These are phyloP conservation scores for Cotesia vestalis DNA, from an alignment of 1,140 invertebrate species.

Conservation along the genomic window DNA sequence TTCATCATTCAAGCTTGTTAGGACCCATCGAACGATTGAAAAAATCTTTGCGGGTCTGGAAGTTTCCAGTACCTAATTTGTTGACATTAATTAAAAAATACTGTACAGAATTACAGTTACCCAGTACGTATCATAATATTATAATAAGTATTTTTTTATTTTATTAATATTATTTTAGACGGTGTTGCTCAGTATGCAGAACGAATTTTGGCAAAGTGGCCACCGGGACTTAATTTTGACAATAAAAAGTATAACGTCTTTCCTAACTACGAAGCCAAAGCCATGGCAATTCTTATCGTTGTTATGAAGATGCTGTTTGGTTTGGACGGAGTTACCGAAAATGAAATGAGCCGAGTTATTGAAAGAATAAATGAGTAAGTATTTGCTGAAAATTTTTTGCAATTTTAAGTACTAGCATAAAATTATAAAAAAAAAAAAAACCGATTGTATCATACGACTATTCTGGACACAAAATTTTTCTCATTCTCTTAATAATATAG, in stretches of 20 bases:
- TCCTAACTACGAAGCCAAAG: conserved; percentile 72
- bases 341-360: conserved; percentile 67
- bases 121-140: conserved; percentile 49
- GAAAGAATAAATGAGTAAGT: conserved; percentile 62
- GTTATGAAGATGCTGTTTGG: conserved; percentile 71
- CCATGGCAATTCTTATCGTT: conserved; percentile 72
- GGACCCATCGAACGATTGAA: conserved; percentile 52
- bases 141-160: conserved; percentile 10
- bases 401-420: conserved; percentile 17
- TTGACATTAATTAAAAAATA: conserved; percentile 62
- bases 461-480: too few relatives aligned
- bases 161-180: conserved; percentile 47
- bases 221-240: conserved; percentile 57
- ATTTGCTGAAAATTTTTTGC: conserved; percentile 14
- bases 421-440: too few relatives aligned
- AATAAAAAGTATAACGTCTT: conserved; percentile 41
- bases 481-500: too few relatives aligned
- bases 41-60: conserved; percentile 58
- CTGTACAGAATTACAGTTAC: conserved; percentile 68
- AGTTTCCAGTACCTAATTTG: conserved; percentile 64
- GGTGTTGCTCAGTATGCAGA: conserved; percentile 56
- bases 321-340: conserved; percentile 72
- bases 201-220: conserved; percentile 58
- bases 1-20: conserved; percentile 58
- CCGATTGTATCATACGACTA: too few relatives aligned